Evolutionary conservation across 2,888 invertebrate genomes (phyloP), one percentile per base, ranked within the genome.

Genomic region (Neoitamus cyanurus): DNA sequence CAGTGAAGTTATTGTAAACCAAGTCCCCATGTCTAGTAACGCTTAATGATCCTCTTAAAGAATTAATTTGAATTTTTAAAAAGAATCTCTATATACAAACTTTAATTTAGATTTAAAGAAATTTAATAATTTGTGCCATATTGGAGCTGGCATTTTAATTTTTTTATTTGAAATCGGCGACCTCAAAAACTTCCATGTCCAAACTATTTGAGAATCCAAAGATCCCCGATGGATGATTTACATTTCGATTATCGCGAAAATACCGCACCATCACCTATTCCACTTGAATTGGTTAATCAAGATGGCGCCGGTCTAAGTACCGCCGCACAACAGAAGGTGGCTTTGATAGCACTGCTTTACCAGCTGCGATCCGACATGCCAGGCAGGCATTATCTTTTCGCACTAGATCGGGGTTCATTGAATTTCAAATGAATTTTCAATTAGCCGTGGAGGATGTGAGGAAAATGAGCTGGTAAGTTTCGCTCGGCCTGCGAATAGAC

Each of bases 371-470:
- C 11, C 34, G 34, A 73, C 15, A 72, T 31, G 34, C 28, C 13
- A 73, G 7, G 31, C 13, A 73, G 7, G 25, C 3, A 37, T 73
- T 77, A 34, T 46, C 31, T 25, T 25, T 77, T 77, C 46, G 77
- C 77, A 28, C 77, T 28, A 25, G 15, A 31, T 28, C 13, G 25
- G 20, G n/a, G 30, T 77, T 75, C 15, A 77, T 77, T 77, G 77
- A 77, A 77, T 77, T 77, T 42, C 77, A 77, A 77, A 77, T 77
- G 28, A 37, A 25, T 31, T 70, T 36, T 36, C 77, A 77, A 77
- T 77, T 77, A 77, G 37, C 46, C 9, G 46, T 58, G 25, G 58
- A 58, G 15, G 25, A 25, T 58, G 25, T 20, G 20, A 15, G 4
- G 15, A 5, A 48, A 48, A 48, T 48, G 15, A 6, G 1, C 20